A percentile compares a stretch with the other conserved stretches of the same genome.
Evolutionary conservation across 2,113 vertebrate genomes (phyloP).

Genomic region (Trogon melanurus): DNA sequence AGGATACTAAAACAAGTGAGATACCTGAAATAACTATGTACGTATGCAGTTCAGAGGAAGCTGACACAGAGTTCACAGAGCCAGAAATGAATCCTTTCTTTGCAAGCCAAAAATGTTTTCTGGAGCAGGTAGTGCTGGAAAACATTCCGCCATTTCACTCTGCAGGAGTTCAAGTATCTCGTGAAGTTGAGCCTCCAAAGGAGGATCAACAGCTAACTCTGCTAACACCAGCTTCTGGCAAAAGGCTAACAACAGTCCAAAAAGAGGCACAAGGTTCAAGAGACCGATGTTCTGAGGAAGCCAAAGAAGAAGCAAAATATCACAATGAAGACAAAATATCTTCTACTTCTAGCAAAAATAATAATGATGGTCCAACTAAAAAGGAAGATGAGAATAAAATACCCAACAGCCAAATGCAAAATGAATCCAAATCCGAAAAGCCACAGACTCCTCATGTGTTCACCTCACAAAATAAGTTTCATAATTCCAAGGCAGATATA

Average conservation of each 20-base stretch:
- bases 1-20: neutral
- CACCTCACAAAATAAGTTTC: neutral
- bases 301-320: neutral
- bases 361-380: neutral
- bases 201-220: neutral
- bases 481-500: neutral
- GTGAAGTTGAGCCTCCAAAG: neutral
- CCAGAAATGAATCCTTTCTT: neutral
- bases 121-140: constrained; percentile 13
- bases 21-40: constrained; percentile 52
- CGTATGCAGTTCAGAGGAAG: constrained; percentile 40
- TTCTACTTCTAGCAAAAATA: neutral
- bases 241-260: neutral
- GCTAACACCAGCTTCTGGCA: neutral
- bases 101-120: constrained; percentile 13
- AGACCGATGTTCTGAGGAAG: neutral
- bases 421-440: neutral
- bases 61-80: neutral
- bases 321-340: neutral
- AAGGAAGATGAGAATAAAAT: neutral
- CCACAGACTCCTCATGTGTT: neutral
- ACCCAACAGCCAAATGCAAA: neutral
- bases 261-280: neutral
- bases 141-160: neutral
- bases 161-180: neutral